Conservation (phyloP, 2,888 invertebrate species). For the Alsophila aescularia region DNA sequence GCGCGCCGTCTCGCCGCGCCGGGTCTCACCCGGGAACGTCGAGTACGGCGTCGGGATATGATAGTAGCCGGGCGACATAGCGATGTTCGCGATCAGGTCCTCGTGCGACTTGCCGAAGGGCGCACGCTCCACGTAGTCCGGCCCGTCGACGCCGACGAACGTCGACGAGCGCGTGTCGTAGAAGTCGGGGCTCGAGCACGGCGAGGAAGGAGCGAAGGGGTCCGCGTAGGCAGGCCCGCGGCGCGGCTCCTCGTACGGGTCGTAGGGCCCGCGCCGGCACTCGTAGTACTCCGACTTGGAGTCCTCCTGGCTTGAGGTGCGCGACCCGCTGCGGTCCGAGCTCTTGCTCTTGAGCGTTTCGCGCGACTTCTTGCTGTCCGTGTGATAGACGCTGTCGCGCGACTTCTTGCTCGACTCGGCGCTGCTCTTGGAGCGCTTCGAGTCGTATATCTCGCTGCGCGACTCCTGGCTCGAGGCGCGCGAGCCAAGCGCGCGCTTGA, state of each 20-base stretch:
- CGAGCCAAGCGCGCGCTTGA: conserved; percentile 86
- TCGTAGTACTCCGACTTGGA: conserved; percentile 90
- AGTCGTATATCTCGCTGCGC: conserved; percentile 88
- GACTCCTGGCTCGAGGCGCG: conserved; percentile 89
- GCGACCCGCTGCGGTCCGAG: conserved; percentile 84
- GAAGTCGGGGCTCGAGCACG: conserved; percentile 88
- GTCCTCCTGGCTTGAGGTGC: conserved; percentile 89
- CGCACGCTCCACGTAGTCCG: conserved; percentile 81
- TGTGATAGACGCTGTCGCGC: conserved; percentile 86
- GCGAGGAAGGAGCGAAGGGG: conserved; percentile 79
- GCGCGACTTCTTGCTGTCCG: conserved; percentile 87
- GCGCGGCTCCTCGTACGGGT: conserved; percentile 65
- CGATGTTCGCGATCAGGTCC: conserved; percentile 82
- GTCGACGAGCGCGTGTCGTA: conserved; percentile 81
- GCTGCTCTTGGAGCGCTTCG: conserved; percentile 86
- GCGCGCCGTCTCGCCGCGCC: conserved; percentile 85
- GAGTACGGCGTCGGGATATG: conserved; percentile 86
- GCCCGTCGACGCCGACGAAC: conserved; percentile 74
- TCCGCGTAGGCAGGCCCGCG: conserved; percentile 74
- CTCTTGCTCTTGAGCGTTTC: conserved; percentile 87
- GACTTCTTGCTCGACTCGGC: conserved; percentile 87
- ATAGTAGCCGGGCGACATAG: conserved; percentile 76
- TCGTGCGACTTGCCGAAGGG: conserved; percentile 84
- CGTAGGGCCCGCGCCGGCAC: conserved; percentile 82
- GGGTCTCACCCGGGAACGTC: conserved; percentile 85